These are phyloP conservation scores for Pteromalus puparum DNA, from an alignment of 1,140 invertebrate genomes.

Conservation along the genomic window DNA sequence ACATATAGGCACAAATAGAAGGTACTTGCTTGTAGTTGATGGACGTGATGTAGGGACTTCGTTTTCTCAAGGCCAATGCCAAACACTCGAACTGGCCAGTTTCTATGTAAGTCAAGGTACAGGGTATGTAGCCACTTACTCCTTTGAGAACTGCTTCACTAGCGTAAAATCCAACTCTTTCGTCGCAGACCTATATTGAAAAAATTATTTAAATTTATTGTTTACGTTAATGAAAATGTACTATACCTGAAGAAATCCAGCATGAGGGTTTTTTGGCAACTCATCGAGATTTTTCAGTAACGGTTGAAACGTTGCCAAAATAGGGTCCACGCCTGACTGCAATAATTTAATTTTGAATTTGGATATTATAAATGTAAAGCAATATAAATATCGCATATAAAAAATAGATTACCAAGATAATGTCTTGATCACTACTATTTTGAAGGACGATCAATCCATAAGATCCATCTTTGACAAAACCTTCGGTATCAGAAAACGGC, in stretches of 20 bases:
- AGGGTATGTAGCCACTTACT: slow-evolving; percentile 15
- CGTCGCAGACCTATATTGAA: slow-evolving; percentile 11
- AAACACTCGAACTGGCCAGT: slow-evolving; percentile 35
- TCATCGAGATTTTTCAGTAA: slow-evolving; percentile 13
- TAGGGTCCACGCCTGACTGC: background rate
- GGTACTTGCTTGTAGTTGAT: slow-evolving; percentile 32
- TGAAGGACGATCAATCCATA: slow-evolving; percentile 59
- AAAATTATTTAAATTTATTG: background rate
- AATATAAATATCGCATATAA: background rate
- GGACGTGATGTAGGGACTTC: slow-evolving; percentile 21
- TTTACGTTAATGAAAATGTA: background rate
- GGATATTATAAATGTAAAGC: background rate
- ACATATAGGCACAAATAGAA: background rate
- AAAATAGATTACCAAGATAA: slow-evolving; percentile 49
- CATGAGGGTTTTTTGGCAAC: slow-evolving; percentile 14
- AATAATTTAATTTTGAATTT: background rate
- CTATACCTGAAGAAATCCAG: slow-evolving; percentile 23
- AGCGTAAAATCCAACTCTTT: slow-evolving; percentile 32
- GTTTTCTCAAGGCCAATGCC: slow-evolving; percentile 9
- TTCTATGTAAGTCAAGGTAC: slow-evolving; percentile 20
- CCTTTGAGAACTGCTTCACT: slow-evolving; percentile 1
- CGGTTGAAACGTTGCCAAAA: background rate
- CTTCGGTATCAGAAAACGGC: slow-evolving; percentile 59
- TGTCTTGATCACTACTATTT: slow-evolving; percentile 57
- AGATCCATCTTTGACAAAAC: slow-evolving; percentile 56